Percentiles rank a stretch among this genome's conserved stretches.
Evolutionary conservation across 2,113 vertebrate species (phyloP).

Genomic region (Chloropsis hardwickii): DNA sequence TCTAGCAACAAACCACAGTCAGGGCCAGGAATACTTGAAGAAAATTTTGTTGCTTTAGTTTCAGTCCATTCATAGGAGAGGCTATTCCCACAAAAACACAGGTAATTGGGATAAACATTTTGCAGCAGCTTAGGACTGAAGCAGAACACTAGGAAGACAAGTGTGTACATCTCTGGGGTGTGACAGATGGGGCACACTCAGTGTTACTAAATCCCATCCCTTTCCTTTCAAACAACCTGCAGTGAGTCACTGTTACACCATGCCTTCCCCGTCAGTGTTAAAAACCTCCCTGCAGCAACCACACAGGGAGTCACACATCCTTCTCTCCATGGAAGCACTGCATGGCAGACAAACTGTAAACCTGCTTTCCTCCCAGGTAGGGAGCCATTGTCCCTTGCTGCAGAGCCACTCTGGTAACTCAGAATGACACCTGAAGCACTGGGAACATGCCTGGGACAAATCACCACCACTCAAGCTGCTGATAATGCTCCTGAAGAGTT

Average conservation of each 20-base stretch:
- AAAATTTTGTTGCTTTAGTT: neutral
- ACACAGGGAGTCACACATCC: neutral
- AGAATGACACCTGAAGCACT: neutral
- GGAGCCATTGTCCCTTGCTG: neutral
- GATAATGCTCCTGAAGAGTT: neutral
- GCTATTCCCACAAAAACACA: neutral
- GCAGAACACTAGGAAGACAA: neutral
- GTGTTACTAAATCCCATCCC: constrained; percentile 10
- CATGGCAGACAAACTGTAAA: neutral
- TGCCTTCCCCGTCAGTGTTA: neutral
- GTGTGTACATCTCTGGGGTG: neutral
- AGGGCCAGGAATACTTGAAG: neutral
- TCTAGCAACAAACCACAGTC: neutral
- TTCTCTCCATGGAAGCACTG: neutral
- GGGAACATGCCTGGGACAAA: neutral
- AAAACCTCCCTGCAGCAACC: neutral
- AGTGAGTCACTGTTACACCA: constrained; percentile 20
- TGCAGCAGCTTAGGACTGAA: neutral
- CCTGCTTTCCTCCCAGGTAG: neutral
- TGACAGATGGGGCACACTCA: neutral
- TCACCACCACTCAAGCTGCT: neutral
- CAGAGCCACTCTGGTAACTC: neutral
- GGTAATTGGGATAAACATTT: neutral
- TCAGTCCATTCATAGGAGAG: neutral
- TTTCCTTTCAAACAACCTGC: neutral